phyloP scores from a whole-genome alignment of 2,797 vertebrate species.

The Pogoniulus pusillus region DNA sequence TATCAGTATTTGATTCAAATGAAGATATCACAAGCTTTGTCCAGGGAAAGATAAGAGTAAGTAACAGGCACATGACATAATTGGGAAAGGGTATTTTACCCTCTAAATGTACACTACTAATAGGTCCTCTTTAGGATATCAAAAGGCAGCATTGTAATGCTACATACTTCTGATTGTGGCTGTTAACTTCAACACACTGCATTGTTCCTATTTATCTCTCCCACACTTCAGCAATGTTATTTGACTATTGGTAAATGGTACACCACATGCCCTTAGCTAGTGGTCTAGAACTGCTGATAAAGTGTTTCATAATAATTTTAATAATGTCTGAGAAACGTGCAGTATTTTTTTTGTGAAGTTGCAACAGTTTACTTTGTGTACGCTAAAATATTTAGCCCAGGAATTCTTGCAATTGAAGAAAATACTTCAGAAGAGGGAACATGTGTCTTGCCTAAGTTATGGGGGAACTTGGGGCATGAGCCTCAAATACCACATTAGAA shows the following conservation, averaged over 20 bases:
- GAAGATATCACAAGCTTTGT: constrained; percentile 98
- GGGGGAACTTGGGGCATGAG: not conserved
- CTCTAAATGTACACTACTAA: not conserved
- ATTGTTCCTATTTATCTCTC: not conserved
- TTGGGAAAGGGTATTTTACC: not conserved
- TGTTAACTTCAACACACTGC: not conserved
- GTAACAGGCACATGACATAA: constrained; percentile 46
- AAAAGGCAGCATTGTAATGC: not conserved
- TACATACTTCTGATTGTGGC: not conserved
- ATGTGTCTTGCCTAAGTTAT: not conserved
- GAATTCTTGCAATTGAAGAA: not conserved
- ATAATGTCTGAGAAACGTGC: not conserved
- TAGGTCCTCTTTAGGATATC: not conserved
- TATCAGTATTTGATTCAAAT: constrained; percentile 95
- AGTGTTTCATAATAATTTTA: not conserved
- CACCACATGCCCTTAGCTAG: not conserved
- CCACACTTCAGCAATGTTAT: not conserved
- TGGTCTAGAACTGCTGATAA: not conserved
- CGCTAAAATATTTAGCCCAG: not conserved
- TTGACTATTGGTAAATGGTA: not conserved
- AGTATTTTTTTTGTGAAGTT: not conserved
- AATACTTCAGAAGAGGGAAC: not conserved
- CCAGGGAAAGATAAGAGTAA: constrained; percentile 96
- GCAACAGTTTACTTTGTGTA: not conserved
- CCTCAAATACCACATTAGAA: not conserved